Percentiles rank a stretch among this genome's conserved stretches.
Evolutionary conservation across 1,140 invertebrate species (phyloP).

Genomic region (Diorhabda carinulata): DNA sequence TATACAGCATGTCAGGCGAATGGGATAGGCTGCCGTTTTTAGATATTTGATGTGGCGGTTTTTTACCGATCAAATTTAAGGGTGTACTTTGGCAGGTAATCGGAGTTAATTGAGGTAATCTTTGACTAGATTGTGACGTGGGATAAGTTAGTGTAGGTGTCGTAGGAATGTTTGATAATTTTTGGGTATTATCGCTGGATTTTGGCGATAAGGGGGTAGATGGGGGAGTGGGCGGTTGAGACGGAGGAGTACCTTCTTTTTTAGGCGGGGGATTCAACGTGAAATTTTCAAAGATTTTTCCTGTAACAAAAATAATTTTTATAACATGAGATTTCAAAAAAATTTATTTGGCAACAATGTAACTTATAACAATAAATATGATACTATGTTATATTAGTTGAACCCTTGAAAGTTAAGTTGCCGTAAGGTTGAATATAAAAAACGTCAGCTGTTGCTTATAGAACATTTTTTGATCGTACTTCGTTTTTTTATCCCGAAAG

Average conservation of each 20-base stretch:
- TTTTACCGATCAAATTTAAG: constrained; percentile 24
- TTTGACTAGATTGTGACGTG: constrained; percentile 39
- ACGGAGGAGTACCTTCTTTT: constrained; percentile 33
- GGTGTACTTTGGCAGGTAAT: constrained; percentile 19
- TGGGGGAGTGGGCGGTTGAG: constrained; percentile 46
- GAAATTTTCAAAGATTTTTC: constrained; percentile 46
- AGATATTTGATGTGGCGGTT: not conserved
- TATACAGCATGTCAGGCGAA: constrained; percentile 13
- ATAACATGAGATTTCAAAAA: not conserved
- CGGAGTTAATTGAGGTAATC: constrained; percentile 34
- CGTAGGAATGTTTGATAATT: constrained; percentile 30
- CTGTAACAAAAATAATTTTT: constrained; percentile 38
- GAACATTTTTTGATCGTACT: too few relatives aligned
- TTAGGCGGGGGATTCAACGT: constrained; percentile 33
- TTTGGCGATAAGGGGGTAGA: constrained; percentile 46
- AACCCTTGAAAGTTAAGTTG: too few relatives aligned
- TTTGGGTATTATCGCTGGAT: constrained; percentile 28
- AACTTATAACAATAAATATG: too few relatives aligned
- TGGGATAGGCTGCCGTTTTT: constrained; percentile 17
- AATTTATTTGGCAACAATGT: too few relatives aligned
- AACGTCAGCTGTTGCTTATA: too few relatives aligned
- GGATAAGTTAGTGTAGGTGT: constrained; percentile 36
- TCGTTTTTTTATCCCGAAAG: too few relatives aligned
- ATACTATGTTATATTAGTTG: too few relatives aligned
- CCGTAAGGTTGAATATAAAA: too few relatives aligned